A percentile compares a stretch with the other conserved stretches of the same genome.
Conservation (phyloP, 2,888 invertebrate genomes). For the Morpho achilles region DNA sequence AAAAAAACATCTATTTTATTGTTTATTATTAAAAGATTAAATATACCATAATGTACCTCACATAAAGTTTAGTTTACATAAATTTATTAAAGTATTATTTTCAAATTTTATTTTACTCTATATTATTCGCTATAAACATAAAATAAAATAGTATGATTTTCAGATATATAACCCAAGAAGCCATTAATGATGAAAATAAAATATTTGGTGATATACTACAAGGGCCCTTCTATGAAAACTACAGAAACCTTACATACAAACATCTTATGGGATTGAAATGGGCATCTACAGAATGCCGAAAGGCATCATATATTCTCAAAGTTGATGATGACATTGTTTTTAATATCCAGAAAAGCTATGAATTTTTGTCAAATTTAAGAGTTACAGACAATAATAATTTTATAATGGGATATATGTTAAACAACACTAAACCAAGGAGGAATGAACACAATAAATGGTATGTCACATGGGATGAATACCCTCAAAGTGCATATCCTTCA, state of each 20-base stretch:
- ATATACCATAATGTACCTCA: no score
- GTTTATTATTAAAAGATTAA: no score
- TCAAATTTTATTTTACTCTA: no score
- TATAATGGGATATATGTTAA: slow-evolving; percentile 84
- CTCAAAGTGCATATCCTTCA: slow-evolving; percentile 81
- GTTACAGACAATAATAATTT: slow-evolving; percentile 34
- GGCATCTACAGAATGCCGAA: slow-evolving; percentile 81
- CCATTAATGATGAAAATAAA: slow-evolving; percentile 80
- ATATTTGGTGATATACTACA: slow-evolving; percentile 85
- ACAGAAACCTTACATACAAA: slow-evolving; percentile 89
- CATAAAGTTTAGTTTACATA: no score
- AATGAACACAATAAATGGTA: slow-evolving; percentile 88
- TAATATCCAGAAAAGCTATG: slow-evolving; percentile 78
- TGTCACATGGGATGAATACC: slow-evolving; percentile 84
- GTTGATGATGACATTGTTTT: slow-evolving; percentile 90
- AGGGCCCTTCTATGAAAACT: slow-evolving; percentile 87
- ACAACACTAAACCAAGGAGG: slow-evolving; percentile 82
- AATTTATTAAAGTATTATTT: no score
- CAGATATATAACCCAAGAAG: slow-evolving; percentile 72
- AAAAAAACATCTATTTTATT: no score
- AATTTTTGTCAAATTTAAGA: slow-evolving; percentile 36
- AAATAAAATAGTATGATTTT: slow-evolving; percentile 25
- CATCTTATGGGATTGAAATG: slow-evolving; percentile 90
- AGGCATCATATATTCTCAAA: slow-evolving; percentile 84
- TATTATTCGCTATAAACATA: no score